These are phyloP conservation scores for Coluber constrictor DNA, from an alignment of 2,797 vertebrate genomes.

Conservation along the genomic window DNA sequence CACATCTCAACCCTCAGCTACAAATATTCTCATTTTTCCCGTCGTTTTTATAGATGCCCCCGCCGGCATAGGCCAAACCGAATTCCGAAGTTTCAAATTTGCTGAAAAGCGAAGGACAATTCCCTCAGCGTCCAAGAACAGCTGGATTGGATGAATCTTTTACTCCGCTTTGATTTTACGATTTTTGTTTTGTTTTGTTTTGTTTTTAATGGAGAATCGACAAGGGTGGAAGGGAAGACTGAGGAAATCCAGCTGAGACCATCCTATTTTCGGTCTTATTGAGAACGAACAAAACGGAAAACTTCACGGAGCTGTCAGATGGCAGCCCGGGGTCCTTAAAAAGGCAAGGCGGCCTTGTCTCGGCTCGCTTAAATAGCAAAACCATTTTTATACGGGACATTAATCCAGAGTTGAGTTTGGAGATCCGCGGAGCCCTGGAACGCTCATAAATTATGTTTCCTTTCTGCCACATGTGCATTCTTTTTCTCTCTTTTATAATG, in stretches of 20 bases:
- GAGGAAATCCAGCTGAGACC: not conserved
- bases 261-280: not conserved
- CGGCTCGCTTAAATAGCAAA: constrained; percentile 60
- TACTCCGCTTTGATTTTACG: not conserved
- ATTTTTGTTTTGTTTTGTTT: not conserved
- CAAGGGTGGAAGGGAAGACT: not conserved
- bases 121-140: not conserved
- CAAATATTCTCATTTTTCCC: not conserved
- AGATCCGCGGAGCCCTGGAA: constrained; percentile 67
- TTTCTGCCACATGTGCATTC: constrained; percentile 19
- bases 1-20: not conserved
- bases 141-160: not conserved
- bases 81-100: not conserved
- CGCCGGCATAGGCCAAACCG: not conserved
- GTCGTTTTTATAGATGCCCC: not conserved
- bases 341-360: constrained; percentile 46
- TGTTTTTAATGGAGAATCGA: not conserved
- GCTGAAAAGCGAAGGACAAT: not conserved
- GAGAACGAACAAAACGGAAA: not conserved
- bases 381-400: constrained; percentile 62
- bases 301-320: constrained; percentile 44
- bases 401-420: constrained; percentile 62
- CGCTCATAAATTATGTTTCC: constrained; percentile 71
- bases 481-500: constrained; percentile 55
- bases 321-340: constrained; percentile 16